These are phyloP conservation scores for Diachasma alloeum DNA, from an alignment of 1,140 invertebrate genomes.

Conservation along the genomic window DNA sequence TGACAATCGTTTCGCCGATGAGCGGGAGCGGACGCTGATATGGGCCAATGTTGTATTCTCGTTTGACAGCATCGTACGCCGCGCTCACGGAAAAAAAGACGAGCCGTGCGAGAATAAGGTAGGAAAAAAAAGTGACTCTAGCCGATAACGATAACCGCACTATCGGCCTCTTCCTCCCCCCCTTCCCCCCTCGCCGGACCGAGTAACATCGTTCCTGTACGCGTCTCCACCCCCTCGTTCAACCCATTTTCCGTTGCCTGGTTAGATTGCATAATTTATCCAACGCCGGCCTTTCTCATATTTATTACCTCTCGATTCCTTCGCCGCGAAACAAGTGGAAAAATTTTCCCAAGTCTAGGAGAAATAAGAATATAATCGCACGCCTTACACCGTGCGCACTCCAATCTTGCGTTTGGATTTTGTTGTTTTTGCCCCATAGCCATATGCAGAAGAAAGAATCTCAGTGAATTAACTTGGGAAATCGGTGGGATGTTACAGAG, in stretches of 20 bases:
- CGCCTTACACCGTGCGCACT: not conserved
- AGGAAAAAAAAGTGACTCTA: constrained; percentile 34
- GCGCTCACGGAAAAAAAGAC: not conserved
- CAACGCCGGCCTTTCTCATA: constrained; percentile 23
- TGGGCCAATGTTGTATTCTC: constrained; percentile 41
- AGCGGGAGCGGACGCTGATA: constrained; percentile 43
- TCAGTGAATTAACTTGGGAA: not conserved
- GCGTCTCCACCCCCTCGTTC: constrained; percentile 6
- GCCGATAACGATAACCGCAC: constrained; percentile 54
- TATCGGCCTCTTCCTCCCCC: constrained; percentile 44
- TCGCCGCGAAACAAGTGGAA: constrained; percentile 5
- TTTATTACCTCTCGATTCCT: constrained; percentile 23
- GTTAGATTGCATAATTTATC: constrained; percentile 29
- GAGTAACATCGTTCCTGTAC: not conserved
- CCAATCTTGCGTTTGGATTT: not conserved
- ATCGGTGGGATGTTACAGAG: constrained; percentile 1
- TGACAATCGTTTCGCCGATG: constrained; percentile 36
- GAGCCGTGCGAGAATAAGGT: constrained; percentile 32
- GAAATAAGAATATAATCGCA: constrained; percentile 10
- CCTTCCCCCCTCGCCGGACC: constrained; percentile 23
- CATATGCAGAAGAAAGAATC: constrained; percentile 1
- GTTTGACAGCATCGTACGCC: constrained; percentile 45
- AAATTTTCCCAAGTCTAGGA: constrained; percentile 10
- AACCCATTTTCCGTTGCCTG: constrained; percentile 2
- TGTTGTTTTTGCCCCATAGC: not conserved